Conservation (phyloP, 64 coral and sea anemone genomes). For the Montipora foliosa region DNA sequence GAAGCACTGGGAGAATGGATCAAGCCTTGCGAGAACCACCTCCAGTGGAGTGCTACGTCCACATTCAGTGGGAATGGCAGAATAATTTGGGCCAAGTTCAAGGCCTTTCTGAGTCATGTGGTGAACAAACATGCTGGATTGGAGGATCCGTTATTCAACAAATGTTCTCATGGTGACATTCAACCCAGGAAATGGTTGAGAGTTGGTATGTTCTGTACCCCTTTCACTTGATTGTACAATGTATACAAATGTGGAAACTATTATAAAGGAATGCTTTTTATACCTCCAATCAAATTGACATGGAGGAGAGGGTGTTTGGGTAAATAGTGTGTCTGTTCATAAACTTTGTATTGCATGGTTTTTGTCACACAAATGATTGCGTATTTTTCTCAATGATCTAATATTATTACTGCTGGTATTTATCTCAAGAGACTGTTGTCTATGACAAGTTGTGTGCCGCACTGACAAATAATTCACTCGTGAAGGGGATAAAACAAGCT, state of each 20-base stretch:
- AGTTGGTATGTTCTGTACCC: slow-evolving; percentile 1
- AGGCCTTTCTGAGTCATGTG: slow-evolving; percentile 1
- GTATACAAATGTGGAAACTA: too few relatives aligned
- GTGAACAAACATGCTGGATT: slow-evolving; percentile 7
- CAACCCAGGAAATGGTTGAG: slow-evolving; percentile 1
- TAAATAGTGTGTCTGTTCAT: too few relatives aligned
- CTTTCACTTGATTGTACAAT: too few relatives aligned
- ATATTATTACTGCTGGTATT: too few relatives aligned
- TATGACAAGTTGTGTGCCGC: slow-evolving; percentile 9
- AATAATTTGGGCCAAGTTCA: slow-evolving; percentile 30
- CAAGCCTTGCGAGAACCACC: not conserved
- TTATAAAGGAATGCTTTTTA: too few relatives aligned
- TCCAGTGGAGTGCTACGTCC: slow-evolving; percentile 2
- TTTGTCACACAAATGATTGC: too few relatives aligned
- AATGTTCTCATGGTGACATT: slow-evolving; percentile 9
- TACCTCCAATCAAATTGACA: too few relatives aligned
- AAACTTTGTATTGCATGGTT: too few relatives aligned
- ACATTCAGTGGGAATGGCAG: slow-evolving; percentile 29
- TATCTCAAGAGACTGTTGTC: not conserved
- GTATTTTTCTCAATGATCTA: too few relatives aligned
- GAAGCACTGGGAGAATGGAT: slow-evolving; percentile 40
- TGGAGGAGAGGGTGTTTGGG: too few relatives aligned
- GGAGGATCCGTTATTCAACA: slow-evolving; percentile 4
- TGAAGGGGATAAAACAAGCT: slow-evolving; percentile 20
- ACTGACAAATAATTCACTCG: not conserved